Conservation (phyloP, 2,888 invertebrate genomes). For the Caenorhabditis doughertyi region DNA sequence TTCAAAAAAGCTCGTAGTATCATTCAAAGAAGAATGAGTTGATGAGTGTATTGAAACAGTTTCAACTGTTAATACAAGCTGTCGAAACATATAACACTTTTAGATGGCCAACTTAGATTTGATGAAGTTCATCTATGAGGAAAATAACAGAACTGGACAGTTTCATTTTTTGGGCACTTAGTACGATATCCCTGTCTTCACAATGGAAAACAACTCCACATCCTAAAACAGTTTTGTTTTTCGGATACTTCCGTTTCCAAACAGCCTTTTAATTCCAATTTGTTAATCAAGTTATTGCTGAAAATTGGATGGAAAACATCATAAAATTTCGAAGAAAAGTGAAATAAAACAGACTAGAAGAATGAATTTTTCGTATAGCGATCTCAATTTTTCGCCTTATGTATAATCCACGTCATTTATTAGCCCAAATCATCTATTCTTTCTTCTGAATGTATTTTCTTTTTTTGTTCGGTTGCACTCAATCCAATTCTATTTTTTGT, state of each 20-base stretch:
- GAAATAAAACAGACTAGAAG: constrained; percentile 8
- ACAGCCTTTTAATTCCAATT: too few relatives aligned
- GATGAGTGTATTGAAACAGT: too few relatives aligned
- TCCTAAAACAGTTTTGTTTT: too few relatives aligned
- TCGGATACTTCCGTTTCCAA: too few relatives aligned
- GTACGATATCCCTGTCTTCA: too few relatives aligned
- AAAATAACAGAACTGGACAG: too few relatives aligned
- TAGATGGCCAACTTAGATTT: too few relatives aligned
- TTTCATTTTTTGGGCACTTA: too few relatives aligned
- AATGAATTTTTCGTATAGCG: background rate
- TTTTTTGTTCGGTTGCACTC: constrained; percentile 2
- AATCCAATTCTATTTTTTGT: background rate
- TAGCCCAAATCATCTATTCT: background rate
- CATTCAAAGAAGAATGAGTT: background rate
- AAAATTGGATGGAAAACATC: background rate
- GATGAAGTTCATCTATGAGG: too few relatives aligned
- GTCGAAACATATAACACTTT: too few relatives aligned
- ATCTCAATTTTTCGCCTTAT: background rate
- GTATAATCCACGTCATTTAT: constrained; percentile 4
- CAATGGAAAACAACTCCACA: too few relatives aligned
- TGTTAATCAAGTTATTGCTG: background rate
- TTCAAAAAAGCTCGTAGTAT: background rate
- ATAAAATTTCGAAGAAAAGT: background rate
- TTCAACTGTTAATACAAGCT: too few relatives aligned
- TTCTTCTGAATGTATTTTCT: background rate